phyloP scores from a whole-genome alignment of 2,888 invertebrate species.

The Cephus runcator region DNA sequence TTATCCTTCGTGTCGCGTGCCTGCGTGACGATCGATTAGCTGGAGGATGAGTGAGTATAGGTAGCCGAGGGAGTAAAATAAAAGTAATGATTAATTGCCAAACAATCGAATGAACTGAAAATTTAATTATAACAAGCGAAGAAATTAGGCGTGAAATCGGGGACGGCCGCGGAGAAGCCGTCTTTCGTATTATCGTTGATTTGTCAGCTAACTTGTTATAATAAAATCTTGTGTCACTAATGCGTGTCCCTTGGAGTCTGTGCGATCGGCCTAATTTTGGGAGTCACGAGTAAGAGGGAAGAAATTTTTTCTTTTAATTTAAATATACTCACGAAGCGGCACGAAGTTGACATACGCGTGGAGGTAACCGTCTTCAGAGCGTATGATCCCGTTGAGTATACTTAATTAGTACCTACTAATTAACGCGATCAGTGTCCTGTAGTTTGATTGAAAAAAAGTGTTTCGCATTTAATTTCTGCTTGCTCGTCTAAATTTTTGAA shows the following conservation, averaged over 20 bases:
- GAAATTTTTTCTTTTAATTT: not conserved
- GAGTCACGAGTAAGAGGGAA: not conserved
- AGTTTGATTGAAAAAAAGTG: not conserved
- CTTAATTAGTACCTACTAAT: not conserved
- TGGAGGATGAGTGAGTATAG: not conserved
- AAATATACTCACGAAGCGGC: not conserved
- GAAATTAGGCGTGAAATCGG: not conserved
- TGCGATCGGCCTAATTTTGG: constrained; percentile 34
- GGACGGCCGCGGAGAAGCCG: not conserved
- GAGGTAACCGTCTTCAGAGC: not conserved
- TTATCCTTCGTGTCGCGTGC: constrained; percentile 9
- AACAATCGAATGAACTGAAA: not conserved
- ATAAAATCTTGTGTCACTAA: constrained; percentile 36
- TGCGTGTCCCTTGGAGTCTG: constrained; percentile 36
- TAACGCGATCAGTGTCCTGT: not conserved
- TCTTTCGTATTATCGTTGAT: not conserved
- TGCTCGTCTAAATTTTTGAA: not conserved
- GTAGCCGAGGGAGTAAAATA: not conserved
- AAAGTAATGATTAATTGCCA: not conserved
- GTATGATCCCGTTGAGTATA: not conserved
- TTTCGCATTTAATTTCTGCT: not conserved
- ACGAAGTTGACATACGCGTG: not conserved
- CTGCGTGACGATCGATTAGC: not conserved
- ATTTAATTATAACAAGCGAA: not conserved
- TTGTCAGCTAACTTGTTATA: constrained; percentile 17